A percentile compares a stretch with the other conserved stretches of the same genome.
phyloP scores from a whole-genome alignment of 2,888 invertebrate genomes.

The Papilio demoleus region DNA sequence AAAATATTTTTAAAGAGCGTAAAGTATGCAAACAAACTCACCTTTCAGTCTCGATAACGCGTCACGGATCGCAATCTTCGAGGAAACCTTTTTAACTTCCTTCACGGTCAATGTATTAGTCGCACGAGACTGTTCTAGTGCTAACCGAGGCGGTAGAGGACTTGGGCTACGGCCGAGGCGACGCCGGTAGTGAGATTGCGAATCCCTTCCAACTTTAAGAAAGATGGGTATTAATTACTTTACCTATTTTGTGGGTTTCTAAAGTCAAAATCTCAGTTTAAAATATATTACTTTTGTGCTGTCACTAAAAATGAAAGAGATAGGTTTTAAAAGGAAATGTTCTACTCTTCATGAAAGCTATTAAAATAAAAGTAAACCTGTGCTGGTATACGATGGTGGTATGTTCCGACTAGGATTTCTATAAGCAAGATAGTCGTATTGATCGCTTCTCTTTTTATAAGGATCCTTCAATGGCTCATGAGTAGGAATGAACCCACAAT shows the following conservation, averaged over 20 bases:
- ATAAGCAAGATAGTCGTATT: constrained; percentile 16
- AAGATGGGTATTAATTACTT: not conserved
- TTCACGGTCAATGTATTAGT: constrained; percentile 62
- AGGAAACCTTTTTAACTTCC: constrained; percentile 54
- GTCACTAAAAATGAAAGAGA: no score
- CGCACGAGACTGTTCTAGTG: constrained; percentile 62
- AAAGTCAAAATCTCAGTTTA: no score
- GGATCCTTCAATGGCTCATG: constrained; percentile 46
- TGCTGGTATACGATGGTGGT: constrained; percentile 18
- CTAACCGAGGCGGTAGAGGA: constrained; percentile 54
- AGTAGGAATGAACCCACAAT: constrained; percentile 54
- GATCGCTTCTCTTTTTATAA: constrained; percentile 13
- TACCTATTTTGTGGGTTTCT: no score
- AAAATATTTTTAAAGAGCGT: constrained; percentile 41
- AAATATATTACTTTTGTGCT: no score
- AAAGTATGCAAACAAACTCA: constrained; percentile 48
- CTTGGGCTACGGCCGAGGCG: constrained; percentile 77
- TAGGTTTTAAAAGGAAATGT: not conserved
- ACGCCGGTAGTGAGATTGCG: constrained; percentile 58
- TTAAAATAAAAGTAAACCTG: constrained; percentile 25
- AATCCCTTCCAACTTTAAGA: constrained; percentile 43
- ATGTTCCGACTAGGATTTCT: constrained; percentile 22
- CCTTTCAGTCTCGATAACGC: constrained; percentile 68
- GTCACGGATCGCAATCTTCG: constrained; percentile 59
- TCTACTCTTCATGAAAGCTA: not conserved